These are phyloP conservation scores for Oreotrochilus melanogaster DNA, from an alignment of 2,113 vertebrate species.

Conservation along the genomic window DNA sequence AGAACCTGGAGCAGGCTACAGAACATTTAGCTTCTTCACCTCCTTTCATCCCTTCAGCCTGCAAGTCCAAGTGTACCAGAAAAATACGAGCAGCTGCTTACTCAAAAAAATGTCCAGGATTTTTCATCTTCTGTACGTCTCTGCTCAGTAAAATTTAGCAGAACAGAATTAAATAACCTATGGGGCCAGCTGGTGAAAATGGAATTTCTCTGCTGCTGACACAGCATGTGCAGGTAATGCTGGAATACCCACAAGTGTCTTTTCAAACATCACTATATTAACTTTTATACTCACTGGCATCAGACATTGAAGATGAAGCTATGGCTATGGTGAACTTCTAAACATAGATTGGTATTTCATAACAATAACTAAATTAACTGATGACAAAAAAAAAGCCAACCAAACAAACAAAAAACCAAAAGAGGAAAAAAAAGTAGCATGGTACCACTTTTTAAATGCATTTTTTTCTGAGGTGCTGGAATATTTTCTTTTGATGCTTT, in stretches of 20 bases:
- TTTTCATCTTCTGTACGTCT: not conserved
- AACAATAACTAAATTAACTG: not conserved
- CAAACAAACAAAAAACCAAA: no score
- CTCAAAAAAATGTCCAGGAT: not conserved
- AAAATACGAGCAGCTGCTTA: not conserved
- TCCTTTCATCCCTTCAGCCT: not conserved
- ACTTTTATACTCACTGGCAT: not conserved
- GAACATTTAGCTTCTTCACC: not conserved
- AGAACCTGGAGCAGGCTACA: not conserved
- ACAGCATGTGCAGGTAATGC: not conserved
- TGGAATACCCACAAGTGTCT: not conserved
- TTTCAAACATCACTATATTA: not conserved
- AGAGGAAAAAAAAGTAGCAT: not conserved
- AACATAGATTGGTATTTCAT: not conserved
- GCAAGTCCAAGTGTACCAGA: not conserved
- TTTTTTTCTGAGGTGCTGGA: not conserved
- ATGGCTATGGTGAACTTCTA: not conserved
- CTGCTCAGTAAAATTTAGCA: not conserved
- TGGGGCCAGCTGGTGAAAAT: not conserved
- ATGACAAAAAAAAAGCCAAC: not conserved
- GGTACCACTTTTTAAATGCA: not conserved
- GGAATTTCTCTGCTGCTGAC: not conserved
- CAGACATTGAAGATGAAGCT: not conserved
- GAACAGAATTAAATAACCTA: not conserved
- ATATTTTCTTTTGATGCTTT: not conserved